phyloP scores from a whole-genome alignment of 1,140 invertebrate species.

The Drosophila triauraria region DNA sequence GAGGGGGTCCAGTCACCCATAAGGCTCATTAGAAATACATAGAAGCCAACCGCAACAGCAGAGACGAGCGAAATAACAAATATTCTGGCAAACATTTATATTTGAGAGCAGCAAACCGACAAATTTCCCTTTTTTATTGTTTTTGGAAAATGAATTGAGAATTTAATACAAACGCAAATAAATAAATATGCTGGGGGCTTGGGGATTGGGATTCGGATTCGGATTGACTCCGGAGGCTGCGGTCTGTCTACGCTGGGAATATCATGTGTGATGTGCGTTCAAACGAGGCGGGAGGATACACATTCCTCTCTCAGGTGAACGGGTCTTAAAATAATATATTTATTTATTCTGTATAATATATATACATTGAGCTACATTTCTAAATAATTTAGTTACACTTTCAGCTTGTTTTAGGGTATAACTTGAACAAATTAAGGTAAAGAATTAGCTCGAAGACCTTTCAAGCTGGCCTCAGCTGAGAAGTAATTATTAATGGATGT shows the following conservation, averaged over 20 bases:
- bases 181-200: slow-evolving; percentile 27
- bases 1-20: slow-evolving; percentile 43
- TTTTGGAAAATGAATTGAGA: slow-evolving; percentile 65
- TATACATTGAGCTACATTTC: background rate
- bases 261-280: background rate
- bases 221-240: background rate
- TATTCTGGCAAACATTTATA: slow-evolving; percentile 37
- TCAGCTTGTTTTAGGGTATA: background rate
- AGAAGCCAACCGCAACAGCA: slow-evolving; percentile 48
- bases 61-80: slow-evolving; percentile 17
- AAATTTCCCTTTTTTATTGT: slow-evolving; percentile 5
- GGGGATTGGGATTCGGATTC: background rate
- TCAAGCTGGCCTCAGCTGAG: no score
- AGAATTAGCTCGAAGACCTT: background rate
- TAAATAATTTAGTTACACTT: background rate
- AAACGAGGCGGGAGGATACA: background rate
- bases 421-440: background rate
- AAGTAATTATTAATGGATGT: background rate
- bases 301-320: background rate
- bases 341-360: background rate
- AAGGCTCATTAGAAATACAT: slow-evolving; percentile 81
- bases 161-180: slow-evolving; percentile 57
- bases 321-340: background rate
- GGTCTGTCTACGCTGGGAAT: background rate
- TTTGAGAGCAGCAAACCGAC: slow-evolving; percentile 34